These are phyloP conservation scores for Agapostemon virescens DNA, from an alignment of 2,888 invertebrate genomes.

Conservation along the genomic window DNA sequence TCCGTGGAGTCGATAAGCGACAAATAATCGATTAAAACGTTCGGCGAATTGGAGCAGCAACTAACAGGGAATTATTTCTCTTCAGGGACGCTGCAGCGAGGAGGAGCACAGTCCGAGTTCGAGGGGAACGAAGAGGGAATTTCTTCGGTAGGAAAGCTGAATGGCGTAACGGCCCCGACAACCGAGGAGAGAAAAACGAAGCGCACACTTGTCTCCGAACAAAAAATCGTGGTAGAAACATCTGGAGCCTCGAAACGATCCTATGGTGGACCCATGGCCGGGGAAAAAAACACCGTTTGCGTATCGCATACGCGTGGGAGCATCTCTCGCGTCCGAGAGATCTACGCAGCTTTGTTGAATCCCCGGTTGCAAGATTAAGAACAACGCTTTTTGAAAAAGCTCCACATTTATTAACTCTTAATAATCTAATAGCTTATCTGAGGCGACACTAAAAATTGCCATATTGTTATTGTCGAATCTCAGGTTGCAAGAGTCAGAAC, in stretches of 20 bases:
- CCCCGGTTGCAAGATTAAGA: too few species aligned
- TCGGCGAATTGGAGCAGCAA: not conserved
- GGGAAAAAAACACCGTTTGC: slow-evolving; percentile 71
- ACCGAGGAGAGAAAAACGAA: slow-evolving; percentile 32
- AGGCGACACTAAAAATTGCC: too few species aligned
- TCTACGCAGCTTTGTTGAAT: too few species aligned
- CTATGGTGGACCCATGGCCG: slow-evolving; percentile 24
- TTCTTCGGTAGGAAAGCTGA: slow-evolving; percentile 26
- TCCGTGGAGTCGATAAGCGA: not conserved
- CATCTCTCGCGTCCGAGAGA: slow-evolving; percentile 33
- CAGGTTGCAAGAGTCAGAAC: too few species aligned
- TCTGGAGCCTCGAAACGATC: slow-evolving; percentile 60
- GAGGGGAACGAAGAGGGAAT: not conserved
- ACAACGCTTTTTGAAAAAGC: too few species aligned
- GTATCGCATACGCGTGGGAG: slow-evolving; percentile 67
- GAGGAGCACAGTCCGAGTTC: not conserved
- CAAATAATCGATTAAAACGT: not conserved
- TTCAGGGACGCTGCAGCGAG: not conserved
- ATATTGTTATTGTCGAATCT: too few species aligned
- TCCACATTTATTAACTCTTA: too few species aligned
- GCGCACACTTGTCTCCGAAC: slow-evolving; percentile 54
- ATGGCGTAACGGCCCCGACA: slow-evolving; percentile 38
- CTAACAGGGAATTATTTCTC: not conserved
- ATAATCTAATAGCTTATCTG: too few species aligned
- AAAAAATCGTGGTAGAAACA: slow-evolving; percentile 63